Evolutionary conservation across 2,113 vertebrate genomes (phyloP).

Genomic region (Hemicordylus capensis): DNA sequence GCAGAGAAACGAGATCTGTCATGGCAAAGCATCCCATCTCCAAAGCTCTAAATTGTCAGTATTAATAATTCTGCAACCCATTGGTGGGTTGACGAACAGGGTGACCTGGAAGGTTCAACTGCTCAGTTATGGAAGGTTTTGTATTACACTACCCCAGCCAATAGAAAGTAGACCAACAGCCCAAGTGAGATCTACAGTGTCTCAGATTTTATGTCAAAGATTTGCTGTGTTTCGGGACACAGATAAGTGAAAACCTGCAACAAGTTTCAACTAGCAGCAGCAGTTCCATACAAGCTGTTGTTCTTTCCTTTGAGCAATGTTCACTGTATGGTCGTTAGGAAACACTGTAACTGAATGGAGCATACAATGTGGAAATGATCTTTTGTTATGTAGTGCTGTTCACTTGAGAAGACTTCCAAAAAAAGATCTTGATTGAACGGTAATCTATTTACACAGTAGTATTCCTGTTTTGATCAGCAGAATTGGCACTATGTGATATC

Average conservation of each 20-base stretch:
- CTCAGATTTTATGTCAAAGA: constrained; percentile 71
- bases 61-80: constrained; percentile 51
- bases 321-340: constrained; percentile 77
- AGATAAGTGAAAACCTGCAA: constrained; percentile 78
- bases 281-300: constrained; percentile 69
- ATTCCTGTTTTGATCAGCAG: constrained; percentile 59
- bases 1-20: constrained; percentile 71
- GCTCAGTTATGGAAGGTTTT: constrained; percentile 67
- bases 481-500: constrained; percentile 91
- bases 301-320: constrained; percentile 70
- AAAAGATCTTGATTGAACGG: constrained; percentile 73
- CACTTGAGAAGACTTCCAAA: constrained; percentile 70
- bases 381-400: constrained; percentile 73
- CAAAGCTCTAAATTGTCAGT: constrained; percentile 67
- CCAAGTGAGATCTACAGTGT: constrained; percentile 68
- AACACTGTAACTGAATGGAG: constrained; percentile 81
- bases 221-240: constrained; percentile 78
- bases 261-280: constrained; percentile 82
- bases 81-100: constrained; percentile 40
- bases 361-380: constrained; percentile 74
- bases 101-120: constrained; percentile 58
- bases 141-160: constrained; percentile 68
- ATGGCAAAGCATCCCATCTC: constrained; percentile 69
- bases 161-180: constrained; percentile 75
- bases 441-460: constrained; percentile 84